Base-by-base conservation (phyloP, 2,888 invertebrate species). In the Halictus quadricinctus region DNA sequence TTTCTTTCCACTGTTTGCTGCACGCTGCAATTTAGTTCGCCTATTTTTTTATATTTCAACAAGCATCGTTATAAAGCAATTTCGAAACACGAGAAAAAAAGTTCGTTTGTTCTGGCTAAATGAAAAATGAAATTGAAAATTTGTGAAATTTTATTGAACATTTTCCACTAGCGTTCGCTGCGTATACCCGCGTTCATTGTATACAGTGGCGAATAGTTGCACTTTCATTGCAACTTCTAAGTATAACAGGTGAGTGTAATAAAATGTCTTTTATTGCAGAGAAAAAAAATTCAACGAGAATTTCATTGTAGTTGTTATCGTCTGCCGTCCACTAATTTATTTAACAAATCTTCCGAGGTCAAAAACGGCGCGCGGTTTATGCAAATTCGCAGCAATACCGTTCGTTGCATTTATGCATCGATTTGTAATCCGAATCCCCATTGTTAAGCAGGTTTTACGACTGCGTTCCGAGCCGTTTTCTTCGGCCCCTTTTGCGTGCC, bases 371-470 rank as follows among this genome's bases (percentile, higher is more conserved):
- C 10, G 54, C 10, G 54, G 54, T 54, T 54, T 54, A 54, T n/a
- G n/a, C 8, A 60, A 60, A 60, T 25, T 60, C 15, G 13, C 25
- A 25, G 13, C 60, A 25, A 25, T 25, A n/a, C 13, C 25, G 6
- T 60, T 25, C 60, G 60, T 25, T 25, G 25, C 60, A 60, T 60
- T 60, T 29, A 25, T 60, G 60, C 60, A 12, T 25, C 60, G 60
- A 60, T 25, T 25, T 25, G 60, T 60, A 60, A 60, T 60, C 25
- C 25, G 60, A 60, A 60, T 60, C 13, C 25, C 66, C 36, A 66
- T 66, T 29, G 66, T 66, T 66, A 66, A 66, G 66, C 18, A 29
- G 29, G 18, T 29, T 66, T 60, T 60, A 60, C 60, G 60, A 60
- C 60, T 60, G 25, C 36, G 18, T 36, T 66, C 21, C 66, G 36